phyloP scores from a whole-genome alignment of 2,113 vertebrate genomes.

The Pygoscelis antarcticus region DNA sequence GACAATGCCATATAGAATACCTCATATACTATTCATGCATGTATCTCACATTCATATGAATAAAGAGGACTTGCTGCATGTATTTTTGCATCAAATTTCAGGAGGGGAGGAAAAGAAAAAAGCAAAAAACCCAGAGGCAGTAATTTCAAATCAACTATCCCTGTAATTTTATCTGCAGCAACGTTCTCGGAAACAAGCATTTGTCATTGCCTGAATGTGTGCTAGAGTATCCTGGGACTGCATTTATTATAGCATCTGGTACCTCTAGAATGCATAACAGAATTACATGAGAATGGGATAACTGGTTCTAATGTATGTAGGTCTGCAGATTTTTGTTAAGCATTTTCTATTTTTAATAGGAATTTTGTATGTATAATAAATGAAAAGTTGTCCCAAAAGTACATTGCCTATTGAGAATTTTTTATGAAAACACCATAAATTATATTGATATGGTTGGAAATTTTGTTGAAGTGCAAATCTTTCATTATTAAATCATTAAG shows the following conservation, averaged over 20 bases:
- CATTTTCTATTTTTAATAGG: background rate
- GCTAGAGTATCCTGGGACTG: background rate
- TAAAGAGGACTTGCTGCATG: background rate
- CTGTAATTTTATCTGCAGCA: background rate
- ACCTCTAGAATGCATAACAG: background rate
- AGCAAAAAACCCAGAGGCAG: background rate
- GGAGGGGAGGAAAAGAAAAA: background rate
- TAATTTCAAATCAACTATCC: background rate
- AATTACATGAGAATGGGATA: background rate
- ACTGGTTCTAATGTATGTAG: background rate
- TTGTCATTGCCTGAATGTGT: background rate
- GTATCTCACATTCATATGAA: background rate
- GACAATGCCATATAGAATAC: rapidly evolving
- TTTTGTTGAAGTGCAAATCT: background rate
- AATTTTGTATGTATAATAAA: background rate
- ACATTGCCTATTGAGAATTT: background rate
- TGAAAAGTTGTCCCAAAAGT: background rate
- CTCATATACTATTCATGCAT: background rate
- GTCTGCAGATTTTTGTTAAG: background rate
- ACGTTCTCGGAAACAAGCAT: background rate
- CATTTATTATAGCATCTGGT: background rate
- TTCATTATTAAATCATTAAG: background rate
- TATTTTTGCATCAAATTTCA: background rate
- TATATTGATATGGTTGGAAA: background rate
- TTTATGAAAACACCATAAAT: background rate